Base-by-base conservation (phyloP, 2,888 invertebrate genomes). In the Hirtodrosophila alboralis region DNA sequence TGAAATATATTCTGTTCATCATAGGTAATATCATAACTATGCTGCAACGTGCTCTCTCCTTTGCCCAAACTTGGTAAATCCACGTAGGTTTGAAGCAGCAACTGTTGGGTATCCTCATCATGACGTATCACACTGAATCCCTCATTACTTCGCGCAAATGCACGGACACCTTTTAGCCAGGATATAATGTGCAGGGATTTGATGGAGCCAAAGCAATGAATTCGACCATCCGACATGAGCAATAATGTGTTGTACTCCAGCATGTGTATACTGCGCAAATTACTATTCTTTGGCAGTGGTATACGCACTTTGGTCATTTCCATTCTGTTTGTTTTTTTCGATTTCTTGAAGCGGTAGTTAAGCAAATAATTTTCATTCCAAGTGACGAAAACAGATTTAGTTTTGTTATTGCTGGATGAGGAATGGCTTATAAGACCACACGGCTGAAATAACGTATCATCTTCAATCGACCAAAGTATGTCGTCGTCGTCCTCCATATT, bases 331-430 rank as follows among this genome's bases (percentile, higher is more conserved):
- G 51, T 70, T 18, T 68, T 77, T 8, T 58, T 67, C 0, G 77
- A 71, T 36, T 76, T 86, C 62, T 90, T 90, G 10, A 90, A 90
- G 7, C 90, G 87, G 52, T 84, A 90, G 58, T 88, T 90, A 0
- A 89, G 62, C 14, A 90, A 57, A 52, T 87, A 89, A 23, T 87
- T 75, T 33, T 87, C 87, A 37, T 87, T 88, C 90, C 90, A 90
- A 6, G 89, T 87, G 9, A 90, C 87, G 51, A 90, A 89, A 0
- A 89, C 87, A 0, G 87, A 85, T 30, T 70, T 70, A 0, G 56
- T 69, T 68, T 88, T 89, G 18, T 66, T 79, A 21, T 67, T 80
- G 30, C 68, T 84, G 6, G 73, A 81, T 1, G 80, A 86, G 1
- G 87, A 86, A 45, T 87, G 88, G 38, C 84, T 87, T 37, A 86